Evolutionary conservation across 2,888 invertebrate genomes (phyloP).

Genomic region (Pristionchus mayeri): DNA sequence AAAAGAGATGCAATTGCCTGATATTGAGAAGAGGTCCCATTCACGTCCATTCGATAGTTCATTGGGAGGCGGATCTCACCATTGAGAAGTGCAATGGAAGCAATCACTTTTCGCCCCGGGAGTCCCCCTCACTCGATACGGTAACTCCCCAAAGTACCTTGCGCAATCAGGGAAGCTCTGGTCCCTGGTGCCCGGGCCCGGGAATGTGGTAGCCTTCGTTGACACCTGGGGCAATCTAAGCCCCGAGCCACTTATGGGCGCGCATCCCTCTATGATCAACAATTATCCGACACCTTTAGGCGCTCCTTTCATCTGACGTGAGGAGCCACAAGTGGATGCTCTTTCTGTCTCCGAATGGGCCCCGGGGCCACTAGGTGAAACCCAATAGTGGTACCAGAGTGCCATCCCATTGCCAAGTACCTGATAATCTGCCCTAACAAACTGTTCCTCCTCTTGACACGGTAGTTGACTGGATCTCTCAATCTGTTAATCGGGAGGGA

Average conservation of each 20-base stretch:
- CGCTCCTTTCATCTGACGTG: neutral
- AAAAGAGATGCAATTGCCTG: neutral
- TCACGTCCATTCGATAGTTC: neutral
- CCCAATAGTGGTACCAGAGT: neutral
- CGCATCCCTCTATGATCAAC: constrained; percentile 1
- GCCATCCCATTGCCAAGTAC: neutral
- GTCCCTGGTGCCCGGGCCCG: neutral
- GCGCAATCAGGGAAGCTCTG: constrained; percentile 13
- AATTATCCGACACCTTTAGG: constrained; percentile 42
- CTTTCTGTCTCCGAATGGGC: neutral
- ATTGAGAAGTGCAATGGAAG: neutral
- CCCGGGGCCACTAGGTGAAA: constrained; percentile 4
- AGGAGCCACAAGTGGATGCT: constrained; percentile 28
- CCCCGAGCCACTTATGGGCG: constrained; percentile 18
- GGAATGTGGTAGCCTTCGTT: neutral
- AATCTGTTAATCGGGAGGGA: constrained; percentile 13
- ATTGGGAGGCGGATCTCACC: neutral
- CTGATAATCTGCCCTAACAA: constrained; percentile 23
- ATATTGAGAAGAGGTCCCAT: neutral
- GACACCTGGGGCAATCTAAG: constrained; percentile 26
- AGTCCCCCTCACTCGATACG: constrained; percentile 31
- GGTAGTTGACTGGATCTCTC: neutral
- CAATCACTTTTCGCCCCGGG: neutral
- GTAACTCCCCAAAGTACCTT: neutral
- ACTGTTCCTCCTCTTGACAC: constrained; percentile 8